Percentiles rank a stretch among this genome's conserved stretches.
Evolutionary conservation across 2,113 vertebrate genomes (phyloP).

Genomic region (Centropus unirufus): DNA sequence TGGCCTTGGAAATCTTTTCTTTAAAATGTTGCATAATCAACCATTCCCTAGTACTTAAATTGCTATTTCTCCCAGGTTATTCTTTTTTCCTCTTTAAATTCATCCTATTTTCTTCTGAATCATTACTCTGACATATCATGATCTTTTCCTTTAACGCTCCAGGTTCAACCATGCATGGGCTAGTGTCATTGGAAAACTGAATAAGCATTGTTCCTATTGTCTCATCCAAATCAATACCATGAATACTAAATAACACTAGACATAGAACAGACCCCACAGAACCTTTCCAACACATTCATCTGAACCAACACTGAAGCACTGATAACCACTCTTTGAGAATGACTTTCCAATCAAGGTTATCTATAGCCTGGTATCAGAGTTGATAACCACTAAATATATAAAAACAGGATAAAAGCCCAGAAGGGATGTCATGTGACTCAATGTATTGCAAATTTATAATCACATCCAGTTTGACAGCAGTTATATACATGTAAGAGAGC

Average conservation of each 20-base stretch:
- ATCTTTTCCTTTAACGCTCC: not conserved
- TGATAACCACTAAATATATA: slow-evolving; percentile 6
- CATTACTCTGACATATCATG: not conserved
- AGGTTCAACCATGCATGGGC: not conserved
- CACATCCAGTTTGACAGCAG: not conserved
- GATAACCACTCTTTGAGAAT: slow-evolving; percentile 7
- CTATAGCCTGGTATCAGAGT: not conserved
- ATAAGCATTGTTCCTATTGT: not conserved
- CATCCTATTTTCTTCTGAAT: not conserved
- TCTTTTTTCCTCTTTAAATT: not conserved
- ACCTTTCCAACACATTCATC: not conserved
- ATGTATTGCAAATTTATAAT: slow-evolving; percentile 7
- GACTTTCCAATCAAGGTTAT: slow-evolving; percentile 26
- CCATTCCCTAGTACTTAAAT: not conserved
- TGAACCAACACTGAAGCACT: not conserved
- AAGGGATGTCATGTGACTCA: not conserved
- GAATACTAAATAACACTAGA: slow-evolving; percentile 42
- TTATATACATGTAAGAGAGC: slow-evolving; percentile 37
- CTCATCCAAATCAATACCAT: slow-evolving; percentile 33
- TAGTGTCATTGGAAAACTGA: not conserved
- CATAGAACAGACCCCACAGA: not conserved
- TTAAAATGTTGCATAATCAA: not conserved
- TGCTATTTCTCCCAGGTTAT: not conserved
- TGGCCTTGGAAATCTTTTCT: not conserved
- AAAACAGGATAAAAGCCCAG: slow-evolving; percentile 18